Evolutionary conservation across 2,888 invertebrate species (phyloP), one percentile per base, ranked within the genome.

Genomic region (Drosophila recens): DNA sequence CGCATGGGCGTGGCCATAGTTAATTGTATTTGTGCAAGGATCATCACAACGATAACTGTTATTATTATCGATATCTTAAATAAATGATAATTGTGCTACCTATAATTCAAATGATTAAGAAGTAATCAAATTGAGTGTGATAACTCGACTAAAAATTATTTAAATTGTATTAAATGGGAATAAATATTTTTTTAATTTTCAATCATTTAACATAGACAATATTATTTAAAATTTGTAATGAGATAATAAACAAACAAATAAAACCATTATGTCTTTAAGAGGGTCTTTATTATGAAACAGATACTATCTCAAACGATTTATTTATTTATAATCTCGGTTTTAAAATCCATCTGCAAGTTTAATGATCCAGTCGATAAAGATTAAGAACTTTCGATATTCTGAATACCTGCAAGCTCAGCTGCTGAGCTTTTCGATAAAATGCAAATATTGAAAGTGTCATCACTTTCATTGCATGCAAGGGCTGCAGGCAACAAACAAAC

Each of bases 1-100:
- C 3, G 6, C 2, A 33, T 56, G 56, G 65, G 73, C 43, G 48
- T 57, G 78, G 59, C 66, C 33, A 23, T 17, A 27, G 27, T 27
- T 53, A 56, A 54, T 38, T 72, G 9, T 40, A 72, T 45, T 54
- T 45, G 43, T 38, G 36, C 36, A 54, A 49, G 42, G 40, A 40
- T 53, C 15, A 30, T 27, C 3, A 52, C 17, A 3, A n/a, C 13
- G 23, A 52, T 52, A 9, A 52, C 51, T 36, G 51, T 20, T 49
- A 49, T 33, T 30, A 13, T 3, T 34, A 49, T 49, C 34, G 33
- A 48, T 30, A 33, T 15, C 4, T 10, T 5, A 15, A 10, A 48
- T 30, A 23, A 2, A 23, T 23, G 23, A 0, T 13, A 45, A 17
- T 13, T 11, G 20, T 43, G 43, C 13, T 36, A 4, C 11, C 8